phyloP scores from a whole-genome alignment of 2,113 vertebrate genomes.

The Caranx melampygus region DNA sequence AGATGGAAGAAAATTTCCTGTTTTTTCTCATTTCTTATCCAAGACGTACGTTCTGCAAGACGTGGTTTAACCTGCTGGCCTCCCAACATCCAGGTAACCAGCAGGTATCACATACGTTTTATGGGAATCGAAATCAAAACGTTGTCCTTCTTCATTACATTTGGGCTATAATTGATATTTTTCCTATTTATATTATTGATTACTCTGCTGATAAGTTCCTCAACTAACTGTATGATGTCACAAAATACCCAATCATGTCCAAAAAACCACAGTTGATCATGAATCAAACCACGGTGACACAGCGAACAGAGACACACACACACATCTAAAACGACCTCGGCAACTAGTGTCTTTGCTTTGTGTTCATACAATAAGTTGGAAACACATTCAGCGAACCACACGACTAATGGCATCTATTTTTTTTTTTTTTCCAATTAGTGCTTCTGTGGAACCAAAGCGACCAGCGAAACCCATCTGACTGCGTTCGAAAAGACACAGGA shows the following conservation, averaged over 20 bases:
- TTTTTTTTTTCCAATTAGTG: slow-evolving; percentile 4
- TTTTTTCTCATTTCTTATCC: too few relatives aligned
- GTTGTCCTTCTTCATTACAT: background rate
- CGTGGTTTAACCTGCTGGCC: background rate
- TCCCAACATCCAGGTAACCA: background rate
- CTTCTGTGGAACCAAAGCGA: slow-evolving; percentile 1
- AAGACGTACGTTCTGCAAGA: too few relatives aligned
- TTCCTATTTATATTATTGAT: too few relatives aligned
- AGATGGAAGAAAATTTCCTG: too few relatives aligned
- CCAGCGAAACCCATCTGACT: slow-evolving; percentile 16
- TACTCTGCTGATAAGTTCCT: too few relatives aligned
- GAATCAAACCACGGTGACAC: background rate
- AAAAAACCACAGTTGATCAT: background rate
- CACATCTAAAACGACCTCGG: background rate
- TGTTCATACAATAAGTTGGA: background rate
- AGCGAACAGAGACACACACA: background rate
- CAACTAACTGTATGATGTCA: too few relatives aligned
- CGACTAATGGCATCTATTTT: slow-evolving; percentile 27
- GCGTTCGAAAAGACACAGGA: background rate
- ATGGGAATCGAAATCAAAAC: background rate
- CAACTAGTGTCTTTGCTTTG: background rate
- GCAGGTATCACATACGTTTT: background rate
- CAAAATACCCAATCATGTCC: too few relatives aligned
- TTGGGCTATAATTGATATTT: background rate
- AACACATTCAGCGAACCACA: slow-evolving; percentile 25